phyloP scores from a whole-genome alignment of 2,888 invertebrate genomes.

The Leucophenga montana region DNA sequence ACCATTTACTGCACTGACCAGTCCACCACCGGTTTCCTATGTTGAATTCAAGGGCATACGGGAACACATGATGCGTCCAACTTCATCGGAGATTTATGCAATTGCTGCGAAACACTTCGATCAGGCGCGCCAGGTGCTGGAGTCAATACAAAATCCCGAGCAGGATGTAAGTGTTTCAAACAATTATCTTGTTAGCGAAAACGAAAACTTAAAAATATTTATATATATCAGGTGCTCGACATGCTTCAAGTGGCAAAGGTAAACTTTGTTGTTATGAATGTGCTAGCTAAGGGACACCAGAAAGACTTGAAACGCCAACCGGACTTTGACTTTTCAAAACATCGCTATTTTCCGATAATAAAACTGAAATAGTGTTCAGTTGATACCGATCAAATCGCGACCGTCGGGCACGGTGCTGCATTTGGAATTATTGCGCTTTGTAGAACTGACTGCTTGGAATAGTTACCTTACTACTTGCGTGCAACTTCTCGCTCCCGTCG shows the following conservation, averaged over 20 bases:
- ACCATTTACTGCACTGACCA: constrained; percentile 88
- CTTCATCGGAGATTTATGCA: constrained; percentile 80
- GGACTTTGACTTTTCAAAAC: constrained; percentile 91
- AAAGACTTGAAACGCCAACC: constrained; percentile 88
- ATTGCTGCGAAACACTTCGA: constrained; percentile 94
- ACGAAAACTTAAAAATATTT: neutral
- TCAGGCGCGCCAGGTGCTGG: constrained; percentile 88
- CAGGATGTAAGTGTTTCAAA: constrained; percentile 79
- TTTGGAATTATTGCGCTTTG: neutral
- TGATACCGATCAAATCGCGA: neutral
- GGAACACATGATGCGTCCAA: constrained; percentile 79
- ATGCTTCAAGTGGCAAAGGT: constrained; percentile 94
- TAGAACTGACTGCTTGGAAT: too few relatives aligned
- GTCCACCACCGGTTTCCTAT: constrained; percentile 94
- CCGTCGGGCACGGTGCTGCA: constrained; percentile 19
- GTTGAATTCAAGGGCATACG: constrained; percentile 88
- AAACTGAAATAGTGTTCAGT: constrained; percentile 74
- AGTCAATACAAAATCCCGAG: constrained; percentile 86
- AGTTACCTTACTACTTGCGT: neutral
- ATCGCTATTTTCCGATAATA: constrained; percentile 93
- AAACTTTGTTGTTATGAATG: constrained; percentile 94
- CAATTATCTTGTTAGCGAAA: neutral
- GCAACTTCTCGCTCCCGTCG: constrained; percentile 2
- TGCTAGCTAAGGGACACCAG: constrained; percentile 93
- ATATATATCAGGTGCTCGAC: constrained; percentile 78